Conservation (phyloP, 2,113 vertebrate species). For the Tympanuchus pallidicinctus region DNA sequence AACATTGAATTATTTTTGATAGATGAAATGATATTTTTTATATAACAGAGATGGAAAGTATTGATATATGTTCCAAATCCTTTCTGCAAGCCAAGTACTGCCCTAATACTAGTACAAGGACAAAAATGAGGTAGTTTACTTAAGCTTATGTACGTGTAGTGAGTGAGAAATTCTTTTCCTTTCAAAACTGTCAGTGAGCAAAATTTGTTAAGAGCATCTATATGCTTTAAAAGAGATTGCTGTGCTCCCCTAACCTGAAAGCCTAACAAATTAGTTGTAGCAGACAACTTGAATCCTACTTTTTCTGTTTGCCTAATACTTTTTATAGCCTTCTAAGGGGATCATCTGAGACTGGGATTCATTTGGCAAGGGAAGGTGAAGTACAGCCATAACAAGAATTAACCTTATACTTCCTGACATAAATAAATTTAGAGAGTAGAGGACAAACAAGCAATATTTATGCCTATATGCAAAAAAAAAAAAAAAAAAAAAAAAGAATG, state of each 20-base stretch:
- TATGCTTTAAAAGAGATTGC: neutral
- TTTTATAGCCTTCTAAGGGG: neutral
- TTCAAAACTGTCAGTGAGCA: neutral
- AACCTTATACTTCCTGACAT: neutral
- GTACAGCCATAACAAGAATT: neutral
- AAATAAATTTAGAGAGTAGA: neutral
- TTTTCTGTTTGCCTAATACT: neutral
- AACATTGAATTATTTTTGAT: neutral
- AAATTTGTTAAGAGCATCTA: neutral
- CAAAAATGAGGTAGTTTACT: neutral
- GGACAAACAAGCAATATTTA: conserved; percentile 8
- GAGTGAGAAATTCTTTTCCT: neutral
- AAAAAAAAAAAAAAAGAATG: neutral
- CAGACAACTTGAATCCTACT: neutral
- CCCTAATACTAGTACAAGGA: neutral
- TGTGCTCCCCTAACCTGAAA: neutral
- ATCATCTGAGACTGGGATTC: neutral
- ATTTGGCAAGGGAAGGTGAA: neutral
- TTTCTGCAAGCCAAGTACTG: neutral
- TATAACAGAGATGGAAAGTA: neutral
- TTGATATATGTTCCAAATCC: neutral
- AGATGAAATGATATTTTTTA: conserved; percentile 8
- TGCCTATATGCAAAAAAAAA: neutral
- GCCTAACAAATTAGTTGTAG: neutral
- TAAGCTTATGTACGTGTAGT: neutral